These are phyloP conservation scores for Brachyrhaphis roseni DNA, from an alignment of 2,797 vertebrate species.

Conservation along the genomic window DNA sequence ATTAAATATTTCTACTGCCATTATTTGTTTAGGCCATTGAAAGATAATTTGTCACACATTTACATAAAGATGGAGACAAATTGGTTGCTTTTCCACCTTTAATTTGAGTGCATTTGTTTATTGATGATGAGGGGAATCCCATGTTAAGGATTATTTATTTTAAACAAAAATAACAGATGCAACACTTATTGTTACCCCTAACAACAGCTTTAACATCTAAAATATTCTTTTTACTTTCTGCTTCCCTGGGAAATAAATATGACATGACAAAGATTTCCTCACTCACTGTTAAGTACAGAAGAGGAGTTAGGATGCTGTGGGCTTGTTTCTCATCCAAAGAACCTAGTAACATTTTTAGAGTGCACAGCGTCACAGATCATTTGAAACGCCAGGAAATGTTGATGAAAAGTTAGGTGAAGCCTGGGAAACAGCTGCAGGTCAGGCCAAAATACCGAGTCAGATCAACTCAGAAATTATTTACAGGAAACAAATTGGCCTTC, in stretches of 20 bases:
- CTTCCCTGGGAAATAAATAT: background rate
- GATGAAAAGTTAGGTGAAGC: no score
- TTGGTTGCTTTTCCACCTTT: background rate
- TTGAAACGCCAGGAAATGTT: no score
- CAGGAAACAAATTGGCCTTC: background rate
- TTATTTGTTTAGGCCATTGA: background rate
- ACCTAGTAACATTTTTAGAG: no score
- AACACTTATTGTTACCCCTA: background rate
- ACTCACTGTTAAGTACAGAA: no score
- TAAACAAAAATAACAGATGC: background rate
- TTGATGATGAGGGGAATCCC: background rate
- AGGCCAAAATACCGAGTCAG: background rate
- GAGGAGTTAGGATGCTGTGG: no score
- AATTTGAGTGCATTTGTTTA: background rate
- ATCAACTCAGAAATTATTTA: background rate
- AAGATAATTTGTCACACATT: background rate
- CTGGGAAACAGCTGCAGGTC: background rate
- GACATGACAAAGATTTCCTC: no score
- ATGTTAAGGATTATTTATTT: background rate
- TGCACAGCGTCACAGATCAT: no score
- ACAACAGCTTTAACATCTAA: background rate
- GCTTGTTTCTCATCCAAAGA: no score
- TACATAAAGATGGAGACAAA: background rate
- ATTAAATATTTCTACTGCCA: background rate
- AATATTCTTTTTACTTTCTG: background rate